Evolutionary conservation across 1,140 invertebrate species (phyloP).

Genomic region (Nephila pilipes): DNA sequence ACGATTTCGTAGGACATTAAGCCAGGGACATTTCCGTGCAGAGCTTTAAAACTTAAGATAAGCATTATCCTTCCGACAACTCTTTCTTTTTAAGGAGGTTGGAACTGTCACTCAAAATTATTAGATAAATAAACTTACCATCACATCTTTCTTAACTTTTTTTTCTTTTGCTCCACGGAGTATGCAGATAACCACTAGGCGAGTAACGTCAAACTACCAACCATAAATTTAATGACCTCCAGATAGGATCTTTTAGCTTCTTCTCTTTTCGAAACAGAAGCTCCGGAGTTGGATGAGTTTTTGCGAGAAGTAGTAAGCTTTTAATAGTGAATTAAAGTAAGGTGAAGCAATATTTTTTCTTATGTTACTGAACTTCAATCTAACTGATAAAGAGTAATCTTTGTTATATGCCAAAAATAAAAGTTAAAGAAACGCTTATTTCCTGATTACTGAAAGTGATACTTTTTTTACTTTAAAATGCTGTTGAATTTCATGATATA

Average conservation of each 20-base stretch:
- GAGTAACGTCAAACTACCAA: conserved; percentile 3
- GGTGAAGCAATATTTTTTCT: not conserved
- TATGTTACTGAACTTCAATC: no score
- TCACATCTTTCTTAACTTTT: not conserved
- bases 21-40: not conserved
- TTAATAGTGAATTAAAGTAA: not conserved
- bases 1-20: conserved; percentile 39
- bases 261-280: not conserved
- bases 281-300: not conserved
- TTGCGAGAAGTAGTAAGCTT: not conserved
- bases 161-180: not conserved
- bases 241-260: conserved; percentile 33
- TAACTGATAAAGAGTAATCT: no score
- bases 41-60: conserved; percentile 21
- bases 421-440: no score
- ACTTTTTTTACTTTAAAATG: no score
- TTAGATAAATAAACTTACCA: conserved; percentile 56
- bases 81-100: conserved; percentile 4
- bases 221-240: conserved; percentile 67
- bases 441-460: no score
- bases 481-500: no score
- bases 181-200: conserved; percentile 43
- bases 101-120: conserved; percentile 53
- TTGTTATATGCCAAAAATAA: no score
- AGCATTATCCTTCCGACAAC: conserved; percentile 9